phyloP scores from a whole-genome alignment of 2,113 vertebrate species.

The Alces alces region DNA sequence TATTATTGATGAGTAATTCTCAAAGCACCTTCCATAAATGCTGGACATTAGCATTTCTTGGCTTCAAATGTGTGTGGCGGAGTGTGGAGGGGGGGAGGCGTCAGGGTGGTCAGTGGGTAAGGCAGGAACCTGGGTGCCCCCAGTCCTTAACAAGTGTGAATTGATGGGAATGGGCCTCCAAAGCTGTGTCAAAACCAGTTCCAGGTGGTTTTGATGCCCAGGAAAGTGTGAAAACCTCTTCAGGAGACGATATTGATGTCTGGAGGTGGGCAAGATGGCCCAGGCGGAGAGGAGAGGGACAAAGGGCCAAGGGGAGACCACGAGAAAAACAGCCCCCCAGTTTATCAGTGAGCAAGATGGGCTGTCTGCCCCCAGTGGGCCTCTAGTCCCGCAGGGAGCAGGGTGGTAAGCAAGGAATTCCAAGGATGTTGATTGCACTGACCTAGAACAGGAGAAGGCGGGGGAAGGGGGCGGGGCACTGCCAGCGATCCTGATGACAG shows the following conservation, averaged over 20 bases:
- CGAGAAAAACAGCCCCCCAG: background rate
- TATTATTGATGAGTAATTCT: background rate
- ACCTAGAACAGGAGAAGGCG: rapidly evolving
- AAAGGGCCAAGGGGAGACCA: background rate
- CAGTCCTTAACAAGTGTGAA: background rate
- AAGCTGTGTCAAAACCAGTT: background rate
- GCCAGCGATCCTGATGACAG: background rate
- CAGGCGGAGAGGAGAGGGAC: background rate
- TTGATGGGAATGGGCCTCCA: background rate
- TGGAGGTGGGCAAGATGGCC: background rate
- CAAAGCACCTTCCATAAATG: background rate
- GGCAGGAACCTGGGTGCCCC: background rate
- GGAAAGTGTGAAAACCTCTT: background rate
- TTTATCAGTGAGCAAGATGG: background rate
- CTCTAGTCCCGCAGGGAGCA: background rate
- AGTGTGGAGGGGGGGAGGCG: background rate
- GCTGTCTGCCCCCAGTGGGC: rapidly evolving
- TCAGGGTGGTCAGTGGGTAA: background rate
- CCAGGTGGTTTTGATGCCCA: background rate
- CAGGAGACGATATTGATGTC: background rate
- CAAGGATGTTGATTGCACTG: background rate
- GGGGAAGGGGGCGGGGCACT: rapidly evolving
- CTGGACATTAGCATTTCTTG: background rate
- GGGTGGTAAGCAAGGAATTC: no score
- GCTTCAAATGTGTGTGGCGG: background rate